Base-by-base conservation (phyloP, 2,113 vertebrate species). In the Rhabdomys dilectus region DNA sequence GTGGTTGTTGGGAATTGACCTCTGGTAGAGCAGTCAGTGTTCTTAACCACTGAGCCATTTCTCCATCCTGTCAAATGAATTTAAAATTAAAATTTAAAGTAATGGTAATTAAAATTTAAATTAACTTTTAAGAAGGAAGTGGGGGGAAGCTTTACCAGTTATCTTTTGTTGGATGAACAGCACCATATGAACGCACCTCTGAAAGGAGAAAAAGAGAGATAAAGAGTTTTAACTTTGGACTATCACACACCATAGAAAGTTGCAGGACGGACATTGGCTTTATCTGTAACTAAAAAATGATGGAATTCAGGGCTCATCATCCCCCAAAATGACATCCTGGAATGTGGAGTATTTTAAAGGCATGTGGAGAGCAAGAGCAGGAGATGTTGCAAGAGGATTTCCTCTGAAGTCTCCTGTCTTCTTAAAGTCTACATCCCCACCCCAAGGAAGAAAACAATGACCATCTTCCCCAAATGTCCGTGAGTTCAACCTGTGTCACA, bases 131-230 rank as follows among this genome's bases (percentile, higher is more conserved):
- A 84, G 60, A 62, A 42, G 58, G 42, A 42, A 42, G 70, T 21
- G 12, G 51, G 81, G 53, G 4, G 75, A 91, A 56, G 48, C 24
- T 9, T 19, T 29, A 45, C 7, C 16, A 70, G 34, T n/a, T 70
- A 36, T 68, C 56, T 96, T 66, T 78, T 78, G 56, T 53, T 94
- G 75, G 56, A 21, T 12, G 56, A 87, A 19, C 42, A 87, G 1
- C 68, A 22, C 89, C 48, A 58, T 48, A 29, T 75, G 73, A 48
- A 26, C 66, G 77, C 13, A 39, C 68, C 24, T 62, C n/a, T 39
- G 51, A 96, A 85, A 96, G 70, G 29, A 84, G 66, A 87, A 60
- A 39, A 17, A 86, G 19, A 15, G 39, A 89, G 89, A 51, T 39
- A 42, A 0, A 76, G 22, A 64, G 26, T 51, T 94, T 91, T 81